A percentile compares a stretch with the other conserved stretches of the same genome.
These are phyloP conservation scores for Syngnathoides biaculeatus DNA, from an alignment of 2,113 vertebrate species.

Conservation along the genomic window DNA sequence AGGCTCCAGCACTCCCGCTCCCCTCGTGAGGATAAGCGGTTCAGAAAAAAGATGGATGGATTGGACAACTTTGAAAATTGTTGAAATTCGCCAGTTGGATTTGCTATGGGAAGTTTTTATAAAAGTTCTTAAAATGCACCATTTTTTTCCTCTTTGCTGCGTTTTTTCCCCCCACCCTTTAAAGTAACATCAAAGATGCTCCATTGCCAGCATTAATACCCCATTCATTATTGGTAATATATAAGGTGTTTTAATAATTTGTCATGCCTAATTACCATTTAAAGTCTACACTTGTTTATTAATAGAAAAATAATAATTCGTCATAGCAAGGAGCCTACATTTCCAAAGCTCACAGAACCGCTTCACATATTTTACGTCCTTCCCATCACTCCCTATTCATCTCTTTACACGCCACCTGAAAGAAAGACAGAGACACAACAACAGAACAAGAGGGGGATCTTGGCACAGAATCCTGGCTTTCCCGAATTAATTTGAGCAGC, in stretches of 20 bases:
- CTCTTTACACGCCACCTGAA: slow-evolving; percentile 57
- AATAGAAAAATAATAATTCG: slow-evolving; percentile 4
- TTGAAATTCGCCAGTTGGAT: too few relatives aligned
- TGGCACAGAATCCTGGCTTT: slow-evolving; percentile 53
- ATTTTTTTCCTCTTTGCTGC: not conserved
- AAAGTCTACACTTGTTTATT: not conserved
- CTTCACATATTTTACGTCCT: slow-evolving; percentile 37
- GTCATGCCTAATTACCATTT: slow-evolving; percentile 7
- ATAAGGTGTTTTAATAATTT: not conserved
- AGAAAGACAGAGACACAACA: slow-evolving; percentile 14
- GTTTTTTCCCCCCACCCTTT: not conserved
- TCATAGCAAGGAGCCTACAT: slow-evolving; percentile 30
- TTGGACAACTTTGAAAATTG: too few relatives aligned
- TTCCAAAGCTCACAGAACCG: slow-evolving; percentile 39
- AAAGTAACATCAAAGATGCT: slow-evolving; percentile 2
- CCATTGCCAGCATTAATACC: slow-evolving; percentile 2
- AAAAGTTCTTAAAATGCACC: not conserved
- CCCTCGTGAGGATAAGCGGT: too few relatives aligned
- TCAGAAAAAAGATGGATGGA: too few relatives aligned
- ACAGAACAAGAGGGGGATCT: slow-evolving; percentile 32
- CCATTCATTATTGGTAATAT: not conserved
- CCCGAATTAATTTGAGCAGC: slow-evolving; percentile 59
- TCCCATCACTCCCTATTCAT: slow-evolving; percentile 65
- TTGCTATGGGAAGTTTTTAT: not conserved
- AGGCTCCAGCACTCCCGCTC: too few relatives aligned